These are phyloP conservation scores for Tinea trinotella DNA, from an alignment of 2,888 invertebrate genomes.

Conservation along the genomic window DNA sequence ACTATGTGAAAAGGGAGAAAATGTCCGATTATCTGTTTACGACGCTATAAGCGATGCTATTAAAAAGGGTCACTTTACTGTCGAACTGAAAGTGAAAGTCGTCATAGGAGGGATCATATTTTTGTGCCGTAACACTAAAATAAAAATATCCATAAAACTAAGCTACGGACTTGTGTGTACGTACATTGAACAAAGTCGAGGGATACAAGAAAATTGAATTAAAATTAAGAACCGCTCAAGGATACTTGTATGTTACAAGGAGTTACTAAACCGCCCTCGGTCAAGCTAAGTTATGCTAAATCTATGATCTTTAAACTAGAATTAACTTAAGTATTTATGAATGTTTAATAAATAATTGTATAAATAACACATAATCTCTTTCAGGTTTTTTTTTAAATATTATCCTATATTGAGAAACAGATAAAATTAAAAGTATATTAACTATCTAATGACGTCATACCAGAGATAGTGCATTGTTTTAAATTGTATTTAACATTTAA, in stretches of 20 bases:
- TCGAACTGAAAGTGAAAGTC: conserved; percentile 35
- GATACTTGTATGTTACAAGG: not conserved
- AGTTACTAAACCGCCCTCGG: not conserved
- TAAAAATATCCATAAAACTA: conserved; percentile 51
- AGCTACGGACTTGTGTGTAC: conserved; percentile 3
- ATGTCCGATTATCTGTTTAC: conserved; percentile 48
- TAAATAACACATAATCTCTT: no score
- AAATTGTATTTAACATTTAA: no score
- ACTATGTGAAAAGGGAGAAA: conserved; percentile 30
- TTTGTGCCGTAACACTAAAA: conserved; percentile 51
- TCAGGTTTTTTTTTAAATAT: no score
- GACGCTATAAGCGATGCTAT: conserved; percentile 44
- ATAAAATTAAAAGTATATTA: no score
- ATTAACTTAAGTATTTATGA: no score
- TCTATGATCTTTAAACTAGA: no score
- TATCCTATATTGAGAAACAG: no score
- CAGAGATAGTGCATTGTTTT: no score
- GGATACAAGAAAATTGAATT: conserved; percentile 8
- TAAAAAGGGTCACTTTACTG: conserved; percentile 49
- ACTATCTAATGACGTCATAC: no score
- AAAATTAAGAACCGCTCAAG: not conserved
- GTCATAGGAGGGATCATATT: conserved; percentile 43
- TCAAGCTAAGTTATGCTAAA: no score
- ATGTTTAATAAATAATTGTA: no score
- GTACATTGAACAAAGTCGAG: not conserved